Evolutionary conservation across 2,888 invertebrate genomes (phyloP).

Genomic region (Cybosia mesomella): DNA sequence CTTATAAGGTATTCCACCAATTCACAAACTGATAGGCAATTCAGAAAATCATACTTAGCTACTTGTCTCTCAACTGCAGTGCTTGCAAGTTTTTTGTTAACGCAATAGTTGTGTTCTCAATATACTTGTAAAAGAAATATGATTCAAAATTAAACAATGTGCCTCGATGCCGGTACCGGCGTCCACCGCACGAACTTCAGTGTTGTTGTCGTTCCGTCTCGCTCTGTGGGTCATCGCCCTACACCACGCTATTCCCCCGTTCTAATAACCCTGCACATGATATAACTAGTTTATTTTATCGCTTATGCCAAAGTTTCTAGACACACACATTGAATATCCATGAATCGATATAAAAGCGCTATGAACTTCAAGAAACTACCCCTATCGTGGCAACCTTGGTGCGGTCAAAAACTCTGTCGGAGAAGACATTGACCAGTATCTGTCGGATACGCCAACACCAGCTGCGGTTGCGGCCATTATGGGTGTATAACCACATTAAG

Average conservation of each 20-base stretch:
- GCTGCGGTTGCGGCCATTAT: conserved; percentile 70
- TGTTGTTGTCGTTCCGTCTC: conserved; percentile 85
- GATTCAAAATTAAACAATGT: conserved; percentile 46
- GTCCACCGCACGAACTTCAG: conserved; percentile 79
- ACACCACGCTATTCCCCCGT: conserved; percentile 76
- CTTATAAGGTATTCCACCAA: not conserved
- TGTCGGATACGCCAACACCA: conserved; percentile 61
- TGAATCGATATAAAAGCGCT: conserved; percentile 51
- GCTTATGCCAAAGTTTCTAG: conserved; percentile 50
- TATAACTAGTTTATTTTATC: conserved; percentile 67
- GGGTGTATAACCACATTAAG: conserved; percentile 72
- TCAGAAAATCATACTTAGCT: not conserved
- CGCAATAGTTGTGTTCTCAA: conserved; percentile 14
- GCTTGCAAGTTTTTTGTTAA: not conserved
- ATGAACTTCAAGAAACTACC: conserved; percentile 70
- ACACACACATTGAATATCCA: conserved; percentile 8
- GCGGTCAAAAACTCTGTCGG: conserved; percentile 77
- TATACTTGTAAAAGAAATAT: conserved; percentile 34
- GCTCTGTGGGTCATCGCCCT: conserved; percentile 83
- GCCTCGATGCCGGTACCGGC: conserved; percentile 31
- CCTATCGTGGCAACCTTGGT: conserved; percentile 78
- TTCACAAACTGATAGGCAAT: not conserved
- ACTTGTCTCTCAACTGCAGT: not conserved
- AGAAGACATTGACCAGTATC: conserved; percentile 78
- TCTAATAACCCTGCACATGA: conserved; percentile 79